Percentiles rank a stretch among this genome's conserved stretches.
These are phyloP conservation scores for Spea bombifrons DNA, from an alignment of 2,113 vertebrate species.

Conservation along the genomic window DNA sequence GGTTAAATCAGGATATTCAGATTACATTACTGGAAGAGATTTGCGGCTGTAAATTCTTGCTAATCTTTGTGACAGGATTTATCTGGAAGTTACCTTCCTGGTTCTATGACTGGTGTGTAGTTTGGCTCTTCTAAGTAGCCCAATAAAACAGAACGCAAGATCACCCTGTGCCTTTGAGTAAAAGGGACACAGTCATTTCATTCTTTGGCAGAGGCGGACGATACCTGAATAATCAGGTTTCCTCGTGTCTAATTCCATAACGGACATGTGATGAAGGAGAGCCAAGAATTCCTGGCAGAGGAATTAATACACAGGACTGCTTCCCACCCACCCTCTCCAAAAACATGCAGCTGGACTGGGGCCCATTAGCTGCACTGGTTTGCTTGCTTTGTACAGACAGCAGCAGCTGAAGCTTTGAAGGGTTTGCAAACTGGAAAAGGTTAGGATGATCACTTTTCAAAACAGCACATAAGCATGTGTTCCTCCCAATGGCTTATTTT, in stretches of 20 bases:
- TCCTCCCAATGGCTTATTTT: too few species aligned
- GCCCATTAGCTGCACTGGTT: constrained; percentile 46
- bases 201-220: not conserved
- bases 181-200: not conserved
- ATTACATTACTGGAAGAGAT: constrained; percentile 11
- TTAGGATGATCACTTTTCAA: constrained; percentile 57
- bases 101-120: not conserved
- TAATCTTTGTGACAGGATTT: constrained; percentile 16
- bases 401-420: constrained; percentile 64
- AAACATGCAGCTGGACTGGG: constrained; percentile 33
- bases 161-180: not conserved
- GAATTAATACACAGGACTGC: constrained; percentile 1
- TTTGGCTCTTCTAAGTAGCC: not conserved
- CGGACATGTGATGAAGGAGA: constrained; percentile 14
- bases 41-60: constrained; percentile 9
- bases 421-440: constrained; percentile 59
- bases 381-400: constrained; percentile 44
- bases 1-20: not conserved
- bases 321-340: constrained; percentile 40
- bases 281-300: constrained; percentile 24
- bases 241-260: constrained; percentile 18
- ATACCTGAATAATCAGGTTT: constrained; percentile 43
- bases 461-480: not conserved
- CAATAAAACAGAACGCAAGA: constrained; percentile 16
- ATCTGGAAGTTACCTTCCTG: constrained; percentile 13